Percentiles rank a stretch among this genome's conserved stretches.
Evolutionary conservation across 2,797 vertebrate species (phyloP).

Genomic region (Monodelphis domestica): DNA sequence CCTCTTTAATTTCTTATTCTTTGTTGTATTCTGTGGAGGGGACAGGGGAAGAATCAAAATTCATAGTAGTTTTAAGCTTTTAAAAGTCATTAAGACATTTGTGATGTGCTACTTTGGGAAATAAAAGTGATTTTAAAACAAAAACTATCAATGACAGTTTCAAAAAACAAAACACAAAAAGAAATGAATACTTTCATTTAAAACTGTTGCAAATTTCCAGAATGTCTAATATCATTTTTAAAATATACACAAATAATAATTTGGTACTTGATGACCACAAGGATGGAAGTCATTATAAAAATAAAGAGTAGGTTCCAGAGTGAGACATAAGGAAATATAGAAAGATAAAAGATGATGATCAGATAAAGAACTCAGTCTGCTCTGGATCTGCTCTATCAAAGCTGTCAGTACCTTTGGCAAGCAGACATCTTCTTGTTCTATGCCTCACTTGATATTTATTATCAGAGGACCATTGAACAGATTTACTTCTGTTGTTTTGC

Average conservation of each 20-base stretch:
- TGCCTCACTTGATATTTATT: not conserved
- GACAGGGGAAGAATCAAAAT: not conserved
- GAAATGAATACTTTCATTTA: not conserved
- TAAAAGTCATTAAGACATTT: too few relatives aligned
- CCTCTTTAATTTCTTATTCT: not conserved
- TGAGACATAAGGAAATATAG: not conserved
- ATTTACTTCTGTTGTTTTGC: not conserved
- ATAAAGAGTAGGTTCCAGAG: not conserved
- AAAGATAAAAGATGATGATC: not conserved
- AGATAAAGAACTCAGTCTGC: not conserved
- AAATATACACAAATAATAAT: not conserved
- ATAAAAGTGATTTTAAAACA: not conserved
- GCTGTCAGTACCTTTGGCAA: not conserved
- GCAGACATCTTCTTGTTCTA: not conserved
- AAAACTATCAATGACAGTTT: not conserved
- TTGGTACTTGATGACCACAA: not conserved
- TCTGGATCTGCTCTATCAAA: not conserved
- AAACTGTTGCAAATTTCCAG: not conserved
- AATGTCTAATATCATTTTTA: not conserved
- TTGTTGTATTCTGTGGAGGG: not conserved
- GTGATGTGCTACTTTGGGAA: not conserved
- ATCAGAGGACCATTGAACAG: not conserved
- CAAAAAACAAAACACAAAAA: not conserved
- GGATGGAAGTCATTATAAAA: not conserved
- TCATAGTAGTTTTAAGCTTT: too few relatives aligned